Evolutionary conservation across 2,113 vertebrate species (phyloP).

Genomic region (Ctenomys sociabilis): DNA sequence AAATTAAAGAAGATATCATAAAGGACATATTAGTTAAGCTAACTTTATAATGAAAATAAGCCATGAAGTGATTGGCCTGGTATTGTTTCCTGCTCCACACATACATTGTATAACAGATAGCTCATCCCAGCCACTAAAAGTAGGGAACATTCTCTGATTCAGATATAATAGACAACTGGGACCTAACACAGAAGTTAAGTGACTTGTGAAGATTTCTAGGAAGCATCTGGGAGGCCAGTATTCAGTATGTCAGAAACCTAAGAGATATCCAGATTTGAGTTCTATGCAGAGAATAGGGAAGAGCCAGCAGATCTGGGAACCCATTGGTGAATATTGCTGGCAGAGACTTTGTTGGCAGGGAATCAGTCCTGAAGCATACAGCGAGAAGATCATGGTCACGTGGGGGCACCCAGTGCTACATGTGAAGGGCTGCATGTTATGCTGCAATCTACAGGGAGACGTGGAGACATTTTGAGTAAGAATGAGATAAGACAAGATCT

Average conservation of each 20-base stretch:
- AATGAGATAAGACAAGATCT: background rate
- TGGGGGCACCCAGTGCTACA: background rate
- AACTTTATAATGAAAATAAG: constrained; percentile 24
- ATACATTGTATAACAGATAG: background rate
- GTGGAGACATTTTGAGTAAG: background rate
- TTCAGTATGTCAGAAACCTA: background rate
- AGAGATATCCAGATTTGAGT: background rate
- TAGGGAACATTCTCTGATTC: background rate
- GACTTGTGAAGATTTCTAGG: background rate
- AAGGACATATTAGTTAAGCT: constrained; percentile 37
- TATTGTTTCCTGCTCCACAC: background rate
- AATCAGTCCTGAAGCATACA: background rate
- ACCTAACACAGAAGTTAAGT: constrained; percentile 41
- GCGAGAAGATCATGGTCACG: background rate
- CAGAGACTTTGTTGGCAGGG: too few relatives aligned
- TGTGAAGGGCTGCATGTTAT: background rate
- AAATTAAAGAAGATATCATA: background rate
- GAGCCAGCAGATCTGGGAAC: background rate
- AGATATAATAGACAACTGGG: background rate
- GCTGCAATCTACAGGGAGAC: background rate
- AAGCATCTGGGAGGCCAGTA: background rate
- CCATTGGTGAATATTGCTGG: background rate
- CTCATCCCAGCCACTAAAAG: background rate
- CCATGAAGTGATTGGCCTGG: background rate
- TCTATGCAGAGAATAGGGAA: background rate